Base-by-base conservation (phyloP, 2,888 invertebrate species). In the Coleophora deauratella region DNA sequence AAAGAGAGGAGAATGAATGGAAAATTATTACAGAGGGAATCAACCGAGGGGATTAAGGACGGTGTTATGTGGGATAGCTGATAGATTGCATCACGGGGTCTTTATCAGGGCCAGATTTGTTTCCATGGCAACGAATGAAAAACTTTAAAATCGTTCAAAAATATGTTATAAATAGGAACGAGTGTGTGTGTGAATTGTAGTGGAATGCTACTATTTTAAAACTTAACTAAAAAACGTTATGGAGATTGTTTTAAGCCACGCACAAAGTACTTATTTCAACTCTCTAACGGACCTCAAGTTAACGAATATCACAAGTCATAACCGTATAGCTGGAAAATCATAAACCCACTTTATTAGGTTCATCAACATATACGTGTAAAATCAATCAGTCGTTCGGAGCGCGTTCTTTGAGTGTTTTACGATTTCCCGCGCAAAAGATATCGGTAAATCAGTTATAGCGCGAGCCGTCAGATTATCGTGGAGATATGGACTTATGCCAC, bases 1-100 rank as follows among this genome's bases (percentile, higher is more conserved):
- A 81, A 79, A 80, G 78, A 77, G 72, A 64, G 71, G 67, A 71
- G 81, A 79, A 72, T 86, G 80, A 84, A 85, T 85, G 74, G 75
- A 69, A 76, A 82, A 85, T 84, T 80, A 81, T 84, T 78, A 74
- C 66, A 67, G 63, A 72, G 78, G 80, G 81, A 62, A 68, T 70
- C 67, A 76, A 69, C 64, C 64, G 52, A 45, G 52, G 66, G 69
- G 67, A 69, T 72, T 69, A 71, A 60, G 55, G 46, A 46, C 50
- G 54, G 44, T 54, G 54, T 47, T 55, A 47, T 62, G 54, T 57
- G 53, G 54, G 62, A 58, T 21, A 60, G 55, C 53, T 52, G 61
- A 63, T 62, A 50, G 55, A 57, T 59, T 56, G 57, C 55, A 52
- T 53, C 50, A 40, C 47, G 21, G 21, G 21, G 21, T 3, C 21